Base-by-base conservation (phyloP, 2,113 vertebrate species). In the Perognathus longimembris region DNA sequence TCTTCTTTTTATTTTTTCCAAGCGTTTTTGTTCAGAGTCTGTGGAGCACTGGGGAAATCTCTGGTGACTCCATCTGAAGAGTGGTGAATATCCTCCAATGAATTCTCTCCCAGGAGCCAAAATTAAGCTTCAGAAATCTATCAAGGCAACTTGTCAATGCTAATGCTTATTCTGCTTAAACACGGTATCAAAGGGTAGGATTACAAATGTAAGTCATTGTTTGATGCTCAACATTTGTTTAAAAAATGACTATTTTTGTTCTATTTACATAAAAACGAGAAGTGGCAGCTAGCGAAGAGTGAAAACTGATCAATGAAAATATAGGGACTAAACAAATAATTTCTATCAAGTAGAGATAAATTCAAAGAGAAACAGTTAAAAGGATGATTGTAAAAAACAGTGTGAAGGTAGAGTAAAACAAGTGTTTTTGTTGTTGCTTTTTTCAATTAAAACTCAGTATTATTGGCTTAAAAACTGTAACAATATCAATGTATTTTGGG, bases 91-190 rank as follows among this genome's bases (percentile, higher is more conserved):
- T 81, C 86, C 95, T 94, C 91, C 80, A 90, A 71, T 92, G 95
- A 83, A 93, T 96, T 93, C 69, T 45, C 93, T 97, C 95, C 95
- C 95, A 94, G 73, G 94, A 90, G 95, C 80, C 92, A 92, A 69
- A 20, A 54, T 28, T 93, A 93, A 86, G 83, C 50, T 95, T 95
- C 64, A 89, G 95, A 95, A 94, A 94, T 94, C 63, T 95, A 94
- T 95, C 82, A 91, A 88, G 81, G 78, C 90, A 96, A 38, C 76
- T 94, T 96, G 94, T 97, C 95, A 96, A 36, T 73, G 57, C 92
- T 93, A 88, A 80, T 92, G 73, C 67, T 93, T 88, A 88, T 95
- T 63, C 38, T 92, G 89, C 50, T 95, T 94, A 88, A 96, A 90
- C 92, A 93, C 70, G 94, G 94, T 69, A 76, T 89, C 66, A 63